Evolutionary conservation across 2,113 vertebrate species (phyloP).

Genomic region (Datnioides undecimradiatus): DNA sequence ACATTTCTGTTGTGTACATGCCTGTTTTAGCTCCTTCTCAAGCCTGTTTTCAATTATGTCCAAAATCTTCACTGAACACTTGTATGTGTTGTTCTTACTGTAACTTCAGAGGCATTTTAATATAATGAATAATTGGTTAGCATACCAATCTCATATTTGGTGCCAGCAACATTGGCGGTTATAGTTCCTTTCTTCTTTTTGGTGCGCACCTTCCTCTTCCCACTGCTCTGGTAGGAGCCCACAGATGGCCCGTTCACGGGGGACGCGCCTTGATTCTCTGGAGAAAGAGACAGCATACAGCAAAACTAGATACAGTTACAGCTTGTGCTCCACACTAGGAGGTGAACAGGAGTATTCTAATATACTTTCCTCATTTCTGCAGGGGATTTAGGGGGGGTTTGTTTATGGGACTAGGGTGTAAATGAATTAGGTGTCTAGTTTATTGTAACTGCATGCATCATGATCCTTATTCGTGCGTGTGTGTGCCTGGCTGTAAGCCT

Average conservation of each 20-base stretch:
- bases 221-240: conserved; percentile 88
- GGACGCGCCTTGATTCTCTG: conserved; percentile 91
- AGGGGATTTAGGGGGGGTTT: conserved; percentile 52
- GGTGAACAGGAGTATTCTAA: conserved; percentile 10
- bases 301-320: conserved; percentile 61
- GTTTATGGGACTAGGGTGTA: conserved; percentile 50
- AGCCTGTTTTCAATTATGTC: background rate
- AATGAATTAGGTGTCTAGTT: conserved; percentile 52
- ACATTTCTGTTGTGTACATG: background rate
- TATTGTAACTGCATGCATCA: conserved; percentile 38
- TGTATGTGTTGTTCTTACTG: background rate
- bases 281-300: conserved; percentile 66
- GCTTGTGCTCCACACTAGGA: conserved; percentile 40
- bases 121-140: background rate
- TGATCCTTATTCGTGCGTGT: conserved; percentile 25
- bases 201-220: conserved; percentile 90
- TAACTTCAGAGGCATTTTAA: background rate
- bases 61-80: background rate
- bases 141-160: conserved; percentile 98
- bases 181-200: conserved; percentile 95
- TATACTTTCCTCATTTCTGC: conserved; percentile 52
- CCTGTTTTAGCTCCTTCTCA: background rate
- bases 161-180: conserved; percentile 92
- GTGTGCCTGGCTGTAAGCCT: conserved; percentile 7
- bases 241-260: conserved; percentile 86